Evolutionary conservation across 2,113 vertebrate genomes (phyloP).

Genomic region (Coracopsis vasa): DNA sequence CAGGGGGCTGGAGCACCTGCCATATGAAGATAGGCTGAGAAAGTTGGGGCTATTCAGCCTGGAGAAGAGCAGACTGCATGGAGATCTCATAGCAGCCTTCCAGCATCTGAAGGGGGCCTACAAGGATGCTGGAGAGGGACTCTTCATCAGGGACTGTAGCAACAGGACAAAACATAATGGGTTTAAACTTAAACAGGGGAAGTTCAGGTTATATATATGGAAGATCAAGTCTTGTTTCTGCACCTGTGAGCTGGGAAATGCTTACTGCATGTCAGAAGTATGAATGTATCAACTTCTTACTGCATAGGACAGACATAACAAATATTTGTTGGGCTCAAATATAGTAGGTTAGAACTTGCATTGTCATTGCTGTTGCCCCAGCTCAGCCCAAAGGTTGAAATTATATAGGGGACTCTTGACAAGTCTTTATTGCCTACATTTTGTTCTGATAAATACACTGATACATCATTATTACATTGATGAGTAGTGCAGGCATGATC

Average conservation of each 20-base stretch:
- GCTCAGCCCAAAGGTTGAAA: not conserved
- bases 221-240: not conserved
- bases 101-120: too few relatives aligned
- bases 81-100: not conserved
- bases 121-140: not conserved
- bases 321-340: not conserved
- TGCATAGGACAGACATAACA: not conserved
- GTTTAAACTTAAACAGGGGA: not conserved
- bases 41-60: not conserved
- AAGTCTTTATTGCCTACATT: fast-evolving
- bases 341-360: not conserved
- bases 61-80: not conserved
- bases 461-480: not conserved
- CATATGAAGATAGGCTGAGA: not conserved
- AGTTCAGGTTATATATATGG: not conserved
- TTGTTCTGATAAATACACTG: not conserved
- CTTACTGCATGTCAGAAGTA: not conserved
- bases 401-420: not conserved
- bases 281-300: not conserved
- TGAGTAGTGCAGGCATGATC: not conserved
- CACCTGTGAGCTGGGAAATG: not conserved
- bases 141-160: not conserved
- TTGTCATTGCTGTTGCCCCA: not conserved
- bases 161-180: not conserved
- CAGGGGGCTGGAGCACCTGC: not conserved